Conservation (phyloP, 2,797 vertebrate genomes). For the Falco columbarius region DNA sequence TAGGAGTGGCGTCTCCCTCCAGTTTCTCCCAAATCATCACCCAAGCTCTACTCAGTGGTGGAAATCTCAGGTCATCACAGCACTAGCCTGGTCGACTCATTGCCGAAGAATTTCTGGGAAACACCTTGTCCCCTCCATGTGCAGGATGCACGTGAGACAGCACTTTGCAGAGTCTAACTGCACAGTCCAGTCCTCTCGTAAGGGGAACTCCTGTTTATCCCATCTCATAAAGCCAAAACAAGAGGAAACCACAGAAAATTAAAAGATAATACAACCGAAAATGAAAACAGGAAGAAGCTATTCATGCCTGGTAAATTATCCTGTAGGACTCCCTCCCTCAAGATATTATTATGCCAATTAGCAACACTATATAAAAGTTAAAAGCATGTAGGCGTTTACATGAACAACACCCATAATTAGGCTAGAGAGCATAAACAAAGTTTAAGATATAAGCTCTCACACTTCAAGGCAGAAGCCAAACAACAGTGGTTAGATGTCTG, state of each 20-base stretch:
- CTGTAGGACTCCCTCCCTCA: background rate
- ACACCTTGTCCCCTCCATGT: background rate
- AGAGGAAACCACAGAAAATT: background rate
- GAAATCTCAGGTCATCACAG: background rate
- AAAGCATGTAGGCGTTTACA: background rate
- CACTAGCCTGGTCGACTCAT: background rate
- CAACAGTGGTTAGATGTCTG: background rate
- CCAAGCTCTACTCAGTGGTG: background rate
- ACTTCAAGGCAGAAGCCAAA: conserved; percentile 7
- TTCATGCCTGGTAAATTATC: background rate
- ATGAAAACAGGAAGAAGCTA: background rate
- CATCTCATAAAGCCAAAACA: background rate
- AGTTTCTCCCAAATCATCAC: background rate
- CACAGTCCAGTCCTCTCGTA: background rate
- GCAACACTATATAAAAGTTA: background rate
- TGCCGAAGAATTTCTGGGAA: background rate
- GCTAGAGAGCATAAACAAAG: background rate
- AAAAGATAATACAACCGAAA: background rate
- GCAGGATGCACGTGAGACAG: background rate
- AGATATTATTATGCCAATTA: background rate
- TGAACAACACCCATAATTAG: background rate
- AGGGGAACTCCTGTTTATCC: background rate
- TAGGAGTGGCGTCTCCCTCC: background rate
- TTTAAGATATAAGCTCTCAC: background rate
- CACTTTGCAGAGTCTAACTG: background rate